A percentile compares a stretch with the other conserved stretches of the same genome.
Evolutionary conservation across 30 jellyfish, hydroid and myxozoan species (phyloP).

Genomic region (Hydra vulgaris): DNA sequence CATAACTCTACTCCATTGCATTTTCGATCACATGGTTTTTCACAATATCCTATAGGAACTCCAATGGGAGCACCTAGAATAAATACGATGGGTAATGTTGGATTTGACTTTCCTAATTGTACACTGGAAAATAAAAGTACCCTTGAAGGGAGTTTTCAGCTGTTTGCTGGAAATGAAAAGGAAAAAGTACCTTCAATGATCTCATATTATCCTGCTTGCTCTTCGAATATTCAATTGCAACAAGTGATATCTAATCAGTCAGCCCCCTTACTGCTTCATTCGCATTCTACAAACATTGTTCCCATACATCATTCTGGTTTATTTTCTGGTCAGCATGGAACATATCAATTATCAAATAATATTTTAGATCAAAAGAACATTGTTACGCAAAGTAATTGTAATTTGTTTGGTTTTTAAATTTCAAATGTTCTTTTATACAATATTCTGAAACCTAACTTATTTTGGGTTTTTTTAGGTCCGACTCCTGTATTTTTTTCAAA

Average conservation of each 20-base stretch:
- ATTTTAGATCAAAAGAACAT: not conserved
- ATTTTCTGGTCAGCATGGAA: not conserved
- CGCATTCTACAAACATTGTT: not conserved
- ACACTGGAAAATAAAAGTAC: not conserved
- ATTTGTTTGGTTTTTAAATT: not conserved
- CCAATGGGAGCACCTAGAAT: slow-evolving; percentile 11
- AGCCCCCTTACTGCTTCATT: not conserved
- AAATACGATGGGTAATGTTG: slow-evolving; percentile 3
- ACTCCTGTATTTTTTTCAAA: not conserved
- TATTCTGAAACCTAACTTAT: too few relatives aligned
- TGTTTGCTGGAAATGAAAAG: not conserved
- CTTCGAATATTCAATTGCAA: not conserved
- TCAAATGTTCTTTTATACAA: too few relatives aligned
- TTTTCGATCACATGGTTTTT: not conserved
- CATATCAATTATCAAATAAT: not conserved
- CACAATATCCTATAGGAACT: not conserved
- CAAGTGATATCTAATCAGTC: not conserved
- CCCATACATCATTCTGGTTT: not conserved
- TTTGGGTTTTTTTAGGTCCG: too few relatives aligned
- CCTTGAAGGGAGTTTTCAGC: not conserved
- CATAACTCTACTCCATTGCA: not conserved
- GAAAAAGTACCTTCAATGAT: not conserved
- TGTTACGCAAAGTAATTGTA: not conserved
- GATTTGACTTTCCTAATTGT: not conserved
- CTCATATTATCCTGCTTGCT: not conserved